These are phyloP conservation scores for Muntiacus muntjak DNA, from an alignment of 2,113 vertebrate species.

Conservation along the genomic window DNA sequence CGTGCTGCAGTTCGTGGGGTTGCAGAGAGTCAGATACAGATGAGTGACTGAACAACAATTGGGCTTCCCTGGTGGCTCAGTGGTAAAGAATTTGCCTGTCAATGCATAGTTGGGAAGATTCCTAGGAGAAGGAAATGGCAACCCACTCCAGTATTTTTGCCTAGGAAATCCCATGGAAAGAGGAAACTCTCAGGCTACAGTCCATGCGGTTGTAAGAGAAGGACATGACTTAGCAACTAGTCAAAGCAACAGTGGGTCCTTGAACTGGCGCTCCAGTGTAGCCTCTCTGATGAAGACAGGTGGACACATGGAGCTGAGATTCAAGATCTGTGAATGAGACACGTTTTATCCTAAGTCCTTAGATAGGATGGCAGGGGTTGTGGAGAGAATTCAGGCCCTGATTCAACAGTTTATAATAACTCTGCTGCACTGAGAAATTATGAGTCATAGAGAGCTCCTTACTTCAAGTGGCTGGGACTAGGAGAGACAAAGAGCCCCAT, in stretches of 20 bases:
- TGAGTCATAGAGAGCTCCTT: background rate
- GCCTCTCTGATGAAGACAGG: background rate
- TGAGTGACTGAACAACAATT: background rate
- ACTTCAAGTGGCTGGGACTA: background rate
- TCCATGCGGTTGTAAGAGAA: background rate
- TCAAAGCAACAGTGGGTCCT: background rate
- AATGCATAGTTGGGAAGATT: background rate
- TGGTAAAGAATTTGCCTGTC: background rate
- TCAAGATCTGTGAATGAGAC: fast-evolving
- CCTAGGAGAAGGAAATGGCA: background rate
- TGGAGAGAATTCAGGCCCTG: background rate
- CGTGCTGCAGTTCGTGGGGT: fast-evolving
- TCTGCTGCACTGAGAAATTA: background rate
- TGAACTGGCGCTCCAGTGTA: background rate
- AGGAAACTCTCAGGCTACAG: background rate
- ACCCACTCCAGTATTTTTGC: background rate
- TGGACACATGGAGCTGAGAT: background rate
- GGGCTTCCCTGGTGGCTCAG: background rate
- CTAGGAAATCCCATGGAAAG: background rate
- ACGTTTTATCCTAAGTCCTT: background rate
- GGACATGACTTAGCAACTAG: background rate
- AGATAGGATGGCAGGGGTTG: fast-evolving
- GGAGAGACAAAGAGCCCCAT: background rate
- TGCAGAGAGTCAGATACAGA: background rate
- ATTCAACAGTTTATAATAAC: background rate